A percentile compares a stretch with the other conserved stretches of the same genome.
phyloP scores from a whole-genome alignment of 2,113 vertebrate genomes.

The Phalacrocorax brasilianus region DNA sequence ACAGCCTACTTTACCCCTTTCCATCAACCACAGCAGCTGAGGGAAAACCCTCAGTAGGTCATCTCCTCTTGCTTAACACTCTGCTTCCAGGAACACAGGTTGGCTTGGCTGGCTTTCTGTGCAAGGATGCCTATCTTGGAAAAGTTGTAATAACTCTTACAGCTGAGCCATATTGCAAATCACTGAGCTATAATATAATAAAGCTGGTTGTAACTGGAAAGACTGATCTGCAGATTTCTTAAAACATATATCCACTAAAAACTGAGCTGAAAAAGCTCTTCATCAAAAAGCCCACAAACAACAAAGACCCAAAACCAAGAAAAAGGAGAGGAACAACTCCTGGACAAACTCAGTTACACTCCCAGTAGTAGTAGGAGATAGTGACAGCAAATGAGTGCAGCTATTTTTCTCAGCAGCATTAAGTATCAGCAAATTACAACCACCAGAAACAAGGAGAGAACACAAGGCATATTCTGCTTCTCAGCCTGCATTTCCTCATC shows the following conservation, averaged over 20 bases:
- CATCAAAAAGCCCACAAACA: neutral
- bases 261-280: neutral
- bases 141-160: neutral
- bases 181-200: neutral
- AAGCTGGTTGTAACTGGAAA: neutral
- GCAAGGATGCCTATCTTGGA: neutral
- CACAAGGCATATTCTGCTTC: neutral
- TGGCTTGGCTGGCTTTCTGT: neutral
- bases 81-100: neutral
- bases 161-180: neutral
- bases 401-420: neutral
- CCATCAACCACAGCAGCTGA: neutral
- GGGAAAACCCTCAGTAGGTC: neutral
- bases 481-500: neutral
- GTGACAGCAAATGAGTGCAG: neutral
- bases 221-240: neutral
- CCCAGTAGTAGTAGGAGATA: neutral
- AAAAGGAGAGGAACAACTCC: neutral
- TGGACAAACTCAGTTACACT: neutral
- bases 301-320: neutral
- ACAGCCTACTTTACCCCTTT: neutral
- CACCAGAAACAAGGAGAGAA: neutral
- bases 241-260: neutral
- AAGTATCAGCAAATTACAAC: neutral
- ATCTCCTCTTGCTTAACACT: neutral